Base-by-base conservation (phyloP, 2,888 invertebrate species). In the Chymomyza fuscimana region DNA sequence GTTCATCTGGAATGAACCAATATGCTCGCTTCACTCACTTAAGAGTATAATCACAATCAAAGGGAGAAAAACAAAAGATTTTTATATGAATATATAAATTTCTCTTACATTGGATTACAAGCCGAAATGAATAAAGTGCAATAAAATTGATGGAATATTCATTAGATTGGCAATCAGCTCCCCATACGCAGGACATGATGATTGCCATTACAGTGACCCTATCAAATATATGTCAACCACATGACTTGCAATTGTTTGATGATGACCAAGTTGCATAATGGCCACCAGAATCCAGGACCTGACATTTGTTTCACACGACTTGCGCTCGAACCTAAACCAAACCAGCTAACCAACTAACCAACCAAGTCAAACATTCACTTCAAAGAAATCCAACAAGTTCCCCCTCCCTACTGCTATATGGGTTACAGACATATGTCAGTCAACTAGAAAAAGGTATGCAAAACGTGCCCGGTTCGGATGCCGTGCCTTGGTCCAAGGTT, bases 261-360 rank as follows among this genome's bases (percentile, higher is more conserved):
- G 40, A 12, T 46, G 40, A 46, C 12, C 40, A 46, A 46, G 40
- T 46, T 46, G 40, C 40, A 46, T 12, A 46, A 46, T 46, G 40
- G 40, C 40, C 12, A 46, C 40, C 40, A 46, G 12, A 46, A 12
- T 46, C 40, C 78, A 81, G 72, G 76, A 69, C 10, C 50, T 63
- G 25, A 69, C 69, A 68, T 81, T 81, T 80, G 79, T 79, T 80
- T 73, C 82, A 81, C 82, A 82, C 82, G 84, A 84, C 73, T 83
- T 72, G 70, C 63, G 56, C 61, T 67, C 63, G 68, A 12, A 46
- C 40, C 40, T 12, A 46, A 46, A 46, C 40, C 40, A 12, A 46
- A 46, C 12, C 40, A 12, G 40, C 40, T 12, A 46, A 46, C 40
- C 40, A 46, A 46, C 40, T 46, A 46, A 46, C 2, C 40, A 46